Conservation (phyloP, 2,797 vertebrate species). For the Ispidina lecontei region DNA sequence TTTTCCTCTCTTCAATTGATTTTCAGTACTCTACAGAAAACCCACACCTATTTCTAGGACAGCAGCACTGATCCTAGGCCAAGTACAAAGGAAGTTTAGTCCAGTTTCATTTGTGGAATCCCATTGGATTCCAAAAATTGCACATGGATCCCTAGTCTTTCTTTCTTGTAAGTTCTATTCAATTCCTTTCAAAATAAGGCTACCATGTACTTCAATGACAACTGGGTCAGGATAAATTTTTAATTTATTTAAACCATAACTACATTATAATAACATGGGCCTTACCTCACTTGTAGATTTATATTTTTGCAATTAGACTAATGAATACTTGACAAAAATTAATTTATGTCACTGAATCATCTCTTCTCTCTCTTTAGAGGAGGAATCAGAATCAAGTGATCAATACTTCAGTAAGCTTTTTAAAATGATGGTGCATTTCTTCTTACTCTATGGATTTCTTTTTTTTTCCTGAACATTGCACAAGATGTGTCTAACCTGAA, state of each 20-base stretch:
- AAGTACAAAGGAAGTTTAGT: not conserved
- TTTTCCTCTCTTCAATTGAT: not conserved
- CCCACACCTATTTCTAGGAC: not conserved
- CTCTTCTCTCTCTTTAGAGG: not conserved
- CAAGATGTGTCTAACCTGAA: not conserved
- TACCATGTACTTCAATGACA: not conserved
- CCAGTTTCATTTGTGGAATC: not conserved
- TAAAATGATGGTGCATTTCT: not conserved
- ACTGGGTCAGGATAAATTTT: not conserved
- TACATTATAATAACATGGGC: not conserved
- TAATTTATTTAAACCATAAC: not conserved
- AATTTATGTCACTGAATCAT: not conserved
- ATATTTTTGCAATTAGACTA: not conserved
- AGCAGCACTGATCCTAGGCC: not conserved
- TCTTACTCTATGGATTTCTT: not conserved
- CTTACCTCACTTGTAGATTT: not conserved
- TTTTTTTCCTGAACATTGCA: not conserved
- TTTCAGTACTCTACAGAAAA: not conserved
- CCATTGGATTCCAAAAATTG: not conserved
- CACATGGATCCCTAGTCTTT: not conserved
- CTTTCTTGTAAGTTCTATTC: not conserved
- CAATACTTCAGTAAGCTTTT: not conserved
- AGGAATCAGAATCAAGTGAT: not conserved
- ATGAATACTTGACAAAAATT: not conserved
- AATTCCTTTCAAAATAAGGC: not conserved